phyloP scores from a whole-genome alignment of 1,140 invertebrate species.

The Pogonomyrmex barbatus region DNA sequence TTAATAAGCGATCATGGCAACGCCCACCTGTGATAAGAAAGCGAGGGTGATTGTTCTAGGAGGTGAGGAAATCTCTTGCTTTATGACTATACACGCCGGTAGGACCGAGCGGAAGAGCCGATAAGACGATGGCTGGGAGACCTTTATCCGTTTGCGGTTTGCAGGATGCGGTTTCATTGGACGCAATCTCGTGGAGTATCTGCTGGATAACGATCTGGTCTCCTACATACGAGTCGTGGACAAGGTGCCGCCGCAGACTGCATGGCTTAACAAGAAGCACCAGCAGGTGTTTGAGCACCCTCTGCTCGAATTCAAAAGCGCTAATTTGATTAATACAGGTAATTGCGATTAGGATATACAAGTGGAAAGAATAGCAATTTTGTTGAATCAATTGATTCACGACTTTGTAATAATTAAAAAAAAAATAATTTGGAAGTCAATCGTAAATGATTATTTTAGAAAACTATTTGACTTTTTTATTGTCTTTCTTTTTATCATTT shows the following conservation, averaged over 20 bases:
- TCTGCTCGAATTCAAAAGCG: constrained; percentile 95
- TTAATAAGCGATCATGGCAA: constrained; percentile 75
- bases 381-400: not conserved
- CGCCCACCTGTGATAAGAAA: constrained; percentile 78
- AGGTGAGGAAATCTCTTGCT: constrained; percentile 75
- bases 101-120: constrained; percentile 48
- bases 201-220: constrained; percentile 92
- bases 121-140: constrained; percentile 58
- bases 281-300: constrained; percentile 90
- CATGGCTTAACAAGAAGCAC: constrained; percentile 93
- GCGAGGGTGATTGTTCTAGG: constrained; percentile 83
- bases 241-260: constrained; percentile 96
- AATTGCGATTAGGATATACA: constrained; percentile 65
- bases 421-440: not conserved
- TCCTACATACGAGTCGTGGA: constrained; percentile 93
- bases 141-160: constrained; percentile 54
- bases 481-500: not conserved
- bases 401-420: not conserved
- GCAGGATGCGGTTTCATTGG: constrained; percentile 97
- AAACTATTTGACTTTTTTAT: not conserved
- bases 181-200: constrained; percentile 93
- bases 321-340: constrained; percentile 96
- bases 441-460: not conserved
- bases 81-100: constrained; percentile 5
- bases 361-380: not conserved